Evolutionary conservation across 2,888 invertebrate species (phyloP), one percentile per base, ranked within the genome.

Genomic region (Blomia tropicalis): DNA sequence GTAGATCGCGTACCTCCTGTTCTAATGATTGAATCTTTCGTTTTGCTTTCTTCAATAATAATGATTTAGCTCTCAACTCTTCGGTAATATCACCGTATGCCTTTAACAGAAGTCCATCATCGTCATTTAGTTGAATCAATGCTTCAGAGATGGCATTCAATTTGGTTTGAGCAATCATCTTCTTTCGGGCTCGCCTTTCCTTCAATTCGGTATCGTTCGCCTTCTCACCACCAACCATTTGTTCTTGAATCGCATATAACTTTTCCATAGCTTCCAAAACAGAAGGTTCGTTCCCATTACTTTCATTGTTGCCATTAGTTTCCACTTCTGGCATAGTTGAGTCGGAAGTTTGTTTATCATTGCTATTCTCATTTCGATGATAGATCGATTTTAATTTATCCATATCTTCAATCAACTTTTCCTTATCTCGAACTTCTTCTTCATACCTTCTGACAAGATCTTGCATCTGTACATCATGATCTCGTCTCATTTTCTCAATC

Each of bases 71-170:
- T 66, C 81, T 79, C n/a, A 87, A 76, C 71, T 87, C 85, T 66
- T 83, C 83, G 67, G 84, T 83, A 62, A 86, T 83, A 67, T 82
- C 83, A 68, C 83, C 84, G 71, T 85, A 87, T 63, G 87, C 85
- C 63, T 77, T 76, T 43, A 79, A 69, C 71, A 87, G 81, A 1
- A 84, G 76, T 5, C 82, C 77, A 69, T 83, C 83, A 66, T 85
- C 85, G 68, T 84, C 83, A 69, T 82, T 82, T 68, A 84, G 82
- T 61, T 76, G 74, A 14, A 71, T 67, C 47, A 75, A 70, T 17
- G 75, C 76, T 65, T 74, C 75, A 74, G 70, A 79, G 27, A 82
- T 75, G 0, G 79, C 78, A 66, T 47, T 76, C 29, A 69, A 69
- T 58, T 81, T 73, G 56, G 81, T 79, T 70, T 86, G 84, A 0